Evolutionary conservation across 1,140 invertebrate species (phyloP).

Genomic region (Polyergus mexicanus): DNA sequence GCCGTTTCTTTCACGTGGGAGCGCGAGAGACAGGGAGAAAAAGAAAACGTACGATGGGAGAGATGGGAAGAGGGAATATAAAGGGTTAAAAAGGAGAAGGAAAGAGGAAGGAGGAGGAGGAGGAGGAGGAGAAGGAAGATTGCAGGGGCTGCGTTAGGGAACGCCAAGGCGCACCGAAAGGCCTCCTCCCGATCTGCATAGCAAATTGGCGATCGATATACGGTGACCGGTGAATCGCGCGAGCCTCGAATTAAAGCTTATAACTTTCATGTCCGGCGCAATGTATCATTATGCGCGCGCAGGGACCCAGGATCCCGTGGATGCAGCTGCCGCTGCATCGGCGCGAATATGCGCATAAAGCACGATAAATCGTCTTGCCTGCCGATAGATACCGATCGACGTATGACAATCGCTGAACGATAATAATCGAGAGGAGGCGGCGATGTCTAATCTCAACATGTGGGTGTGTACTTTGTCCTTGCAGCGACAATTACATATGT

Average conservation of each 20-base stretch:
- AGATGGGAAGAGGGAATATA: neutral
- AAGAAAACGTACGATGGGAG: conserved; percentile 12
- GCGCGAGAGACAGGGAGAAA: conserved; percentile 33
- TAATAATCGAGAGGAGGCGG: neutral
- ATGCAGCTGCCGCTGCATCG: conserved; percentile 68
- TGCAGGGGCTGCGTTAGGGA: conserved; percentile 69
- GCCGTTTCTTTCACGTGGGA: conserved; percentile 51
- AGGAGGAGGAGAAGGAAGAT: conserved; percentile 53
- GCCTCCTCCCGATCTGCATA: conserved; percentile 74
- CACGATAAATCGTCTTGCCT: conserved; percentile 68
- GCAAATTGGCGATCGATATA: conserved; percentile 78
- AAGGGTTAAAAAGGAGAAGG: neutral
- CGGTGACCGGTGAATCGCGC: conserved; percentile 72
- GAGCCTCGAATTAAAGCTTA: conserved; percentile 78
- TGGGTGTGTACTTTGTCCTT: neutral
- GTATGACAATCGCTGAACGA: conserved; percentile 54
- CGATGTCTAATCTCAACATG: neutral
- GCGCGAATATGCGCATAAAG: conserved; percentile 70
- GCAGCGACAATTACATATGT: neutral
- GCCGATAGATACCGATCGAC: conserved; percentile 60
- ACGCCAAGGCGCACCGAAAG: conserved; percentile 64
- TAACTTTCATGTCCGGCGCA: conserved; percentile 77
- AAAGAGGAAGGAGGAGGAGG: neutral
- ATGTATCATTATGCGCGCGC: conserved; percentile 77
- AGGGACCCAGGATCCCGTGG: conserved; percentile 35